Conservation (phyloP, 2,888 invertebrate genomes). For the Malthinus flaveolus region DNA sequence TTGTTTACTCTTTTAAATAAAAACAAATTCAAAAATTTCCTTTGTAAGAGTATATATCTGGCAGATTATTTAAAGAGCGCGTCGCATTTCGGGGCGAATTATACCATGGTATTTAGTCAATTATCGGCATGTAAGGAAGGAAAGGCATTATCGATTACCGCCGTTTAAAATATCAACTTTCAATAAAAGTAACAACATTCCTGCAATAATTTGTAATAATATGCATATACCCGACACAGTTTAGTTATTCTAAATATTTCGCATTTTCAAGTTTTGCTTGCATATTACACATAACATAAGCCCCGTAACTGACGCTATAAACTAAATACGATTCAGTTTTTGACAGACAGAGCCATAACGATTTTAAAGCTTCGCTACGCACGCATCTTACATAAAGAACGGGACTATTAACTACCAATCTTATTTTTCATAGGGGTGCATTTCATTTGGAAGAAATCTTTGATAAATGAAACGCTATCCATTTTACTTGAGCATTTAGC, state of each 20-base stretch:
- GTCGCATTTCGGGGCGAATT: too few relatives aligned
- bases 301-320: constrained; percentile 35
- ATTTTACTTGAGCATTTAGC: constrained; percentile 40
- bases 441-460: constrained; percentile 46
- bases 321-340: constrained; percentile 33
- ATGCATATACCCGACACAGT: too few relatives aligned
- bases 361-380: constrained; percentile 45
- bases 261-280: constrained; percentile 27
- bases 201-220: neutral
- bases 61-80: too few relatives aligned
- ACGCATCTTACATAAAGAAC: constrained; percentile 42
- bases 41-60: too few relatives aligned
- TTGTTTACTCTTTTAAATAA: too few relatives aligned
- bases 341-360: constrained; percentile 40
- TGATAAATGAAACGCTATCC: constrained; percentile 45
- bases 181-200: too few relatives aligned
- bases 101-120: too few relatives aligned
- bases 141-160: too few relatives aligned
- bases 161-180: too few relatives aligned
- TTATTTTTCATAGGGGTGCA: constrained; percentile 47
- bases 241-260: constrained; percentile 1
- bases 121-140: too few relatives aligned
- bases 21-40: too few relatives aligned
- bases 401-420: constrained; percentile 44
- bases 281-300: constrained; percentile 36